Percentiles rank a stretch among this genome's conserved stretches.
phyloP scores from a whole-genome alignment of 1,140 invertebrate species.

The Lordiphosa clarofinis region DNA sequence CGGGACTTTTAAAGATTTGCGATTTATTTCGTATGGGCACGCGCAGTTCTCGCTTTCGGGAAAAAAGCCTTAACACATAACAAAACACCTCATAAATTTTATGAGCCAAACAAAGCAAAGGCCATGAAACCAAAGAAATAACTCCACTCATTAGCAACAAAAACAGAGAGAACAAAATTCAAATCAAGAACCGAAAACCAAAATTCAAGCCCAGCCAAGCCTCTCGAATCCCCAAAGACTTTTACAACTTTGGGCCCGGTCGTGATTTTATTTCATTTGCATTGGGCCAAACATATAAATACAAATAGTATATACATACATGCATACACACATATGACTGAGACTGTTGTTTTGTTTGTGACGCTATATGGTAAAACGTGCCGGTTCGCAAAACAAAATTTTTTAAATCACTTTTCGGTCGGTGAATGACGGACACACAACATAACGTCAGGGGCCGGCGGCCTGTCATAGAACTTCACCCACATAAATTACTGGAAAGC shows the following conservation, averaged over 20 bases:
- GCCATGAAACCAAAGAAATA: conserved; percentile 25
- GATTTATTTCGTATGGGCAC: conserved; percentile 41
- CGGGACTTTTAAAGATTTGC: conserved; percentile 10
- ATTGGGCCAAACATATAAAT: conserved; percentile 29
- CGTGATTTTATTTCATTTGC: conserved; percentile 39
- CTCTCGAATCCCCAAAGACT: conserved; percentile 20
- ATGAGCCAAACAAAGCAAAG: conserved; percentile 36
- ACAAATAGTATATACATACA: conserved; percentile 4
- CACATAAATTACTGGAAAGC: conserved; percentile 51
- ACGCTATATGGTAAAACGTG: conserved; percentile 40
- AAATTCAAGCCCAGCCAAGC: conserved; percentile 33
- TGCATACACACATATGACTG: neutral
- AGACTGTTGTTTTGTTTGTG: conserved; percentile 18
- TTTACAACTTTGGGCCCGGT: conserved; percentile 26
- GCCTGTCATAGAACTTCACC: conserved; percentile 56
- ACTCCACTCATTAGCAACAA: conserved; percentile 58
- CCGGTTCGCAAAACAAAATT: conserved; percentile 30
- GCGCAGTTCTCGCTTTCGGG: conserved; percentile 27
- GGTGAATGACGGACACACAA: conserved; percentile 33
- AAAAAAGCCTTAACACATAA: conserved; percentile 59
- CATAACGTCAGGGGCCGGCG: conserved; percentile 36
- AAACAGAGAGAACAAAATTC: conserved; percentile 24
- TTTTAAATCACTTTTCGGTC: conserved; percentile 53
- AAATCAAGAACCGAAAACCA: conserved; percentile 27
- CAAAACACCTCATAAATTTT: conserved; percentile 75